Percentiles rank a stretch among this genome's conserved stretches.
Conservation (phyloP, 2,797 vertebrate genomes). For the Dermochelys coriacea region DNA sequence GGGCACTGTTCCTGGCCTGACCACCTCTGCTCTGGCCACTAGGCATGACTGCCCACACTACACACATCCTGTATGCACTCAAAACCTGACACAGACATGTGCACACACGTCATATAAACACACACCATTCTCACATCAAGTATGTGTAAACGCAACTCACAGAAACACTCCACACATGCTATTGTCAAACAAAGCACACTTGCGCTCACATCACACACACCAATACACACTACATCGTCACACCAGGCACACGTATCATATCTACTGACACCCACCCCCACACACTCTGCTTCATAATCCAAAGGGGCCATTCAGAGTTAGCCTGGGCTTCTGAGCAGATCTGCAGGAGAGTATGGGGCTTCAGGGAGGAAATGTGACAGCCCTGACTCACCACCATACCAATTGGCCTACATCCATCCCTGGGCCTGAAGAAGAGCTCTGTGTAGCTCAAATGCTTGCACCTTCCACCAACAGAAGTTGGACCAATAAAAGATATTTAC, state of each 20-base stretch:
- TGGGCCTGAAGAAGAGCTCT: not conserved
- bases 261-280: not conserved
- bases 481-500: not conserved
- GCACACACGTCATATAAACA: not conserved
- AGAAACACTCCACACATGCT: not conserved
- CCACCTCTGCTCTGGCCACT: not conserved
- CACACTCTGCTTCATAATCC: not conserved
- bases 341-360: rapidly evolving
- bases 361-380: not conserved
- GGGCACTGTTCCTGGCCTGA: not conserved
- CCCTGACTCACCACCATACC: not conserved
- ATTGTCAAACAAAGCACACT: not conserved
- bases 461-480: not conserved
- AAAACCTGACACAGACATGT: not conserved
- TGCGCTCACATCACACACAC: not conserved
- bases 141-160: not conserved
- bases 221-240: rapidly evolving
- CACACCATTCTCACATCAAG: not conserved
- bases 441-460: not conserved
- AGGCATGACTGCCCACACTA: not conserved
- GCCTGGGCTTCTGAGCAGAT: not conserved
- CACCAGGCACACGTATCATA: not conserved
- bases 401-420: not conserved
- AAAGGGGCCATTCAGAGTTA: rapidly evolving
- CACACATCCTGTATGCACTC: not conserved